Conservation (phyloP, 2,797 vertebrate genomes). For the Protosalanx chinensis region DNA sequence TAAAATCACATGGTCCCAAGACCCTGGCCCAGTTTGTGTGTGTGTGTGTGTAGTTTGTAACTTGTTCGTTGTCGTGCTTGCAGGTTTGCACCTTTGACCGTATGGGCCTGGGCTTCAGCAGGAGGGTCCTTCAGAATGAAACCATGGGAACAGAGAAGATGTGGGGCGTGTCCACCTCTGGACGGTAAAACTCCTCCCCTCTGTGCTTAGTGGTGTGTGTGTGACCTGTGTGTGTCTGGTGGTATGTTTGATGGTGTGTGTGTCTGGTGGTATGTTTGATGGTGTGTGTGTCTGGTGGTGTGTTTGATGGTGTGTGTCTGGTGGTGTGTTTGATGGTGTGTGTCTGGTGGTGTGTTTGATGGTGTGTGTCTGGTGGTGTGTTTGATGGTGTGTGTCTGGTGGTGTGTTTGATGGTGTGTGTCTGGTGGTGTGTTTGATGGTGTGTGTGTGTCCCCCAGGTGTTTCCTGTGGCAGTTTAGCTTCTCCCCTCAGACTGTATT, state of each 20-base stretch:
- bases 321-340: too few relatives aligned
- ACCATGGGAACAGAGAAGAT: slow-evolving; percentile 73
- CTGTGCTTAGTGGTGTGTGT: neutral
- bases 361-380: neutral
- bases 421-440: neutral
- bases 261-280: neutral
- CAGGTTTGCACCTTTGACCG: slow-evolving; percentile 80
- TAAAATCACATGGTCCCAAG: neutral
- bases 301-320: too few relatives aligned
- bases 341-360: neutral
- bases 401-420: neutral
- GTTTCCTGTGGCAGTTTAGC: neutral
- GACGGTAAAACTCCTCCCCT: slow-evolving; percentile 56
- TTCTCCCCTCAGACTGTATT: neutral
- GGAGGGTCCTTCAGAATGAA: slow-evolving; percentile 70
- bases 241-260: neutral
- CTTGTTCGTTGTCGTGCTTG: neutral
- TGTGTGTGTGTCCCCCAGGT: too few relatives aligned
- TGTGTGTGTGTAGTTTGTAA: neutral
- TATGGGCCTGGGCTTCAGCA: slow-evolving; percentile 78
- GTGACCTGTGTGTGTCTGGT: neutral
- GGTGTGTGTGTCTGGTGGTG: neutral
- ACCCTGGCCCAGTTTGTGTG: too few relatives aligned
- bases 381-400: neutral
- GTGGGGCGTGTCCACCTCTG: slow-evolving; percentile 76